A percentile compares a stretch with the other conserved stretches of the same genome.
These are phyloP conservation scores for Synanthedon vespiformis DNA, from an alignment of 2,888 invertebrate genomes.

Conservation along the genomic window DNA sequence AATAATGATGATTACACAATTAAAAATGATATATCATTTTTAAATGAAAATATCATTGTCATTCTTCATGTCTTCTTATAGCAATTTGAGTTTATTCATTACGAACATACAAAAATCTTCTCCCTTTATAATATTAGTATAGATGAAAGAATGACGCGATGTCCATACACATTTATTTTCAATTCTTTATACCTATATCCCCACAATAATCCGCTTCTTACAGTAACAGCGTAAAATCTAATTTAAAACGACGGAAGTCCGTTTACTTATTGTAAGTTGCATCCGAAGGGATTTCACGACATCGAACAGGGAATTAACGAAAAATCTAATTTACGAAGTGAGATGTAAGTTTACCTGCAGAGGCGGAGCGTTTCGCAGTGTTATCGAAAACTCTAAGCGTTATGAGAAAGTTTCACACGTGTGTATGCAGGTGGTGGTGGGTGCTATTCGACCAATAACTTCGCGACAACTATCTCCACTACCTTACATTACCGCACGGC, in stretches of 20 bases:
- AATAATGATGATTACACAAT: too few relatives aligned
- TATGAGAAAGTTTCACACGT: conserved; percentile 23
- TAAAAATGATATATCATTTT: too few relatives aligned
- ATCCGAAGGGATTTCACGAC: conserved; percentile 15
- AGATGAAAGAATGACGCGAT: too few relatives aligned
- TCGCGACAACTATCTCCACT: conserved; percentile 16
- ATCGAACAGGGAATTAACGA: conserved; percentile 23
- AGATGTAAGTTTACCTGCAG: conserved; percentile 28
- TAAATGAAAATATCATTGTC: too few relatives aligned
- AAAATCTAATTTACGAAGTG: conserved; percentile 42
- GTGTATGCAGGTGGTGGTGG: conserved; percentile 14
- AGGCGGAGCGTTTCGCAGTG: conserved; percentile 13
- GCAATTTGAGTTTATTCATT: too few relatives aligned
- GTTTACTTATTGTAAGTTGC: conserved; percentile 6
- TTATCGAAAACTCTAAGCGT: conserved; percentile 29
- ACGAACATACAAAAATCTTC: too few relatives aligned
- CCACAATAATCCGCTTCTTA: conserved; percentile 37
- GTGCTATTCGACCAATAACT: conserved; percentile 12
- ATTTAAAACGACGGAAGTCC: conserved; percentile 27
- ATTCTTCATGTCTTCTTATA: too few relatives aligned
- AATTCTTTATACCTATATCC: conserved; percentile 30
- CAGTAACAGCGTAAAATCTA: conserved; percentile 27
- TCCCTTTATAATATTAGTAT: too few relatives aligned
- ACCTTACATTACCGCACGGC: conserved; percentile 12
- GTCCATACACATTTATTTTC: conserved; percentile 16